Evolutionary conservation across 2,888 invertebrate genomes (phyloP).

Genomic region (Pimpla rufipes): DNA sequence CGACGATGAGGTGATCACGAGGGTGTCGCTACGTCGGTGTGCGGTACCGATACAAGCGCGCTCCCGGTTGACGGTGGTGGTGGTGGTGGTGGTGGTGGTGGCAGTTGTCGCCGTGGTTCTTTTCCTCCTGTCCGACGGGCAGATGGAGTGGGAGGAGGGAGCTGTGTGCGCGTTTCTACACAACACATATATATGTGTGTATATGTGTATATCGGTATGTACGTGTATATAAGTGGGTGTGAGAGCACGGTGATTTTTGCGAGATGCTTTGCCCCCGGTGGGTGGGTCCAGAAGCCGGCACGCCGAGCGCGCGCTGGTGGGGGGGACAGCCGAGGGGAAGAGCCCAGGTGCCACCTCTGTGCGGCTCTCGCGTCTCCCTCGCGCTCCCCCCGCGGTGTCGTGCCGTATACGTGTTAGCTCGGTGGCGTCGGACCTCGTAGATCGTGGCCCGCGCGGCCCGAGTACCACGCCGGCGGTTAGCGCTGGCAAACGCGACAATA

Average conservation of each 20-base stretch:
- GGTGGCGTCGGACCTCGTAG: conserved; percentile 63
- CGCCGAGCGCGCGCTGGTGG: conserved; percentile 75
- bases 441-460: conserved; percentile 57
- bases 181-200: not conserved
- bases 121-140: conserved; percentile 74
- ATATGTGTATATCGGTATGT: too few species aligned
- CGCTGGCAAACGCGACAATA: conserved; percentile 84
- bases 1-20: conserved; percentile 47
- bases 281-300: conserved; percentile 82
- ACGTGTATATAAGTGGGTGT: conserved; percentile 1
- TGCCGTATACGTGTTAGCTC: conserved; percentile 54
- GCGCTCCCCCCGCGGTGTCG: conserved; percentile 40
- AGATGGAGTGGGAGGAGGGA: conserved; percentile 41
- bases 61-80: conserved; percentile 4
- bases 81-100: conserved; percentile 72
- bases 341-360: conserved; percentile 79
- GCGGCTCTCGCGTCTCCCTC: conserved; percentile 48
- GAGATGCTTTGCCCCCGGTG: conserved; percentile 82
- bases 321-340: conserved; percentile 49
- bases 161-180: not conserved
- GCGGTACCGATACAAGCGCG: conserved; percentile 31
- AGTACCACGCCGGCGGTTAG: conserved; percentile 78
- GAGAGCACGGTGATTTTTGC: conserved; percentile 83
- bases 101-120: conserved; percentile 82
- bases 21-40: conserved; percentile 34